Evolutionary conservation across 2,113 vertebrate genomes (phyloP), one percentile per base, ranked within the genome.

Genomic region (Chitala chitala): DNA sequence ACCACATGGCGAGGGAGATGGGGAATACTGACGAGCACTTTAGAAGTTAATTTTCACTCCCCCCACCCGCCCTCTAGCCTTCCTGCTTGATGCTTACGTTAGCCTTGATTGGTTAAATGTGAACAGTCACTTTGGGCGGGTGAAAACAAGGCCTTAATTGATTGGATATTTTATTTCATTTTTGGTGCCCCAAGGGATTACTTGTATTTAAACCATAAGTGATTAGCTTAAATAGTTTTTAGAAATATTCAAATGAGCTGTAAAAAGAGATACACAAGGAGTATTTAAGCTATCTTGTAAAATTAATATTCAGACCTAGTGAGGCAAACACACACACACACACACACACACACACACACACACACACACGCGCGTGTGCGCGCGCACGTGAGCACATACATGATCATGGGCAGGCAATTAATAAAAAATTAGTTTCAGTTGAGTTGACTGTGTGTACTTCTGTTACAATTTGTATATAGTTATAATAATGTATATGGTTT

Each of bases 21-120:
- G 65, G 40, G 72, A 72, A 58, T 69, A 26, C 59, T 56, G 73
- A 75, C 76, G 56, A 79, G 77, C 77, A 74, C 69, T 68, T 69
- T 75, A 71, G 76, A 75, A 69, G 56, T 76, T 72, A 74, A 73
- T 53, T 8, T 58, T 64, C 72, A 53, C 69, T 68, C 56, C 20
- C 74, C 66, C 73, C 69, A n/a, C 71, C 76, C 53, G 31, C 61
- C 26, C 56, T 24, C 56, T 24, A 3, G 6, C 46, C 44, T 6
- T 46, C 44, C 59, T 1, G 33, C 59, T 22, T 46, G 40, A 44
- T 38, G 75, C 71, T 22, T 55, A 26, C 4, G 51, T 64, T 29
- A 63, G 54, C 74, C 75, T 79, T 81, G 75, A 72, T 75, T 75
- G 70, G 74, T 59, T 75, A 77, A 78, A 81, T 78, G 77, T 73